phyloP scores from a whole-genome alignment of 2,113 vertebrate species.

The Muntiacus muntjak region DNA sequence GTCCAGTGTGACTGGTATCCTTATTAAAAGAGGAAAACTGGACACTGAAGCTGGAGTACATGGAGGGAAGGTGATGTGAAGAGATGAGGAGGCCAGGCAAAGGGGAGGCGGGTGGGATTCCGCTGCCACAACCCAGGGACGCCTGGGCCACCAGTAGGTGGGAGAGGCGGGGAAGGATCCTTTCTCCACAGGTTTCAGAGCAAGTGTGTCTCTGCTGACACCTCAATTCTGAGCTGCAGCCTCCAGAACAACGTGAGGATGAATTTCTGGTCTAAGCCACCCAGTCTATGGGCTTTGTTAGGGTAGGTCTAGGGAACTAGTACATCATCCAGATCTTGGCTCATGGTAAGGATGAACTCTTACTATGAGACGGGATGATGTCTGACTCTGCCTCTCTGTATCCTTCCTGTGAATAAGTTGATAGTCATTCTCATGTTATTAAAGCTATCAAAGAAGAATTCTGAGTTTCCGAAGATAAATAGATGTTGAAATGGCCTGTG shows the following conservation, averaged over 20 bases:
- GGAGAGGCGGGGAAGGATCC: not conserved
- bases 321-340: not conserved
- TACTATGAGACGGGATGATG: not conserved
- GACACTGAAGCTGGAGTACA: rapidly evolving
- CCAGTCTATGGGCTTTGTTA: not conserved
- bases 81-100: not conserved
- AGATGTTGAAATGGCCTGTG: not conserved
- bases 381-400: not conserved
- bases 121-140: not conserved
- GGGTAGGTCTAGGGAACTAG: not conserved
- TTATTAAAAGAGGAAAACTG: not conserved
- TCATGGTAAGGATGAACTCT: not conserved
- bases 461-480: not conserved
- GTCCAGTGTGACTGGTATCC: not conserved
- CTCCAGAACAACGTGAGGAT: not conserved
- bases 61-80: not conserved
- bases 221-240: not conserved
- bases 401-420: not conserved
- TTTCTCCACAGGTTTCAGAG: not conserved
- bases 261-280: not conserved
- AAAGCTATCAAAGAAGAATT: not conserved
- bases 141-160: not conserved
- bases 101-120: not conserved
- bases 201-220: not conserved
- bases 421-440: not conserved